Evolutionary conservation across 2,113 vertebrate genomes (phyloP), one percentile per base, ranked within the genome.

Genomic region (Pyxicephalus adspersus): DNA sequence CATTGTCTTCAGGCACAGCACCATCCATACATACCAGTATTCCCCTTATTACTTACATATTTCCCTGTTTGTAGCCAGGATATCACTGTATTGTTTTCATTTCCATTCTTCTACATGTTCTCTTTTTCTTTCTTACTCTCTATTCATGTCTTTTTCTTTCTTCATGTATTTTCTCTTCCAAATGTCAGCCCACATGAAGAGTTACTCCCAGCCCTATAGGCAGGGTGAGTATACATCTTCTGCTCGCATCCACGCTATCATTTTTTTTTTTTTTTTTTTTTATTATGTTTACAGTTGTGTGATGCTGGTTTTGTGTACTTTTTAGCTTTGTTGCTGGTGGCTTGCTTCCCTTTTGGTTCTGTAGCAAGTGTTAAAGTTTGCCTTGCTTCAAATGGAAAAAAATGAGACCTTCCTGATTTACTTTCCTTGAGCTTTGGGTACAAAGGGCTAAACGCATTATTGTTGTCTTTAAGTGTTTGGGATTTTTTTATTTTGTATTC

Each of bases 181-280:
- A 22, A 64, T 83, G 17, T 28, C 74, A 83, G 86, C 84, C 84
- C 84, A 77, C 79, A 84, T 84, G 85, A 87, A 89, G 88, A 26
- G 84, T 64, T 86, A 84, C 70, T 86, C 89, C 82, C 83, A 77
- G 81, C 84, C 87, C 84, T 64, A 85, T 50, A 63, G 85, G 83
- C 60, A 85, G 83, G 87, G 87, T 90, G 87, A 90, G 89, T 89
- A 91, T 83, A 83, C 79, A 83, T 85, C 29, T 83, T 83, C 70
- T 17, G 25, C 64, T 73, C 25, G 55, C 29, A 34, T 25, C 50
- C 22, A 23, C 20, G 58, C 28, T 55, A 20, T 68, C 64, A 16
- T 9, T 22, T 25, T n/a, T n/a, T n/a, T n/a, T n/a, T n/a, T n/a
- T n/a, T n/a, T n/a, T n/a, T n/a, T n/a, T n/a, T n/a, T n/a, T n/a